Evolutionary conservation across 1,140 invertebrate species (phyloP).

Genomic region (Lasaia peninsularis): DNA sequence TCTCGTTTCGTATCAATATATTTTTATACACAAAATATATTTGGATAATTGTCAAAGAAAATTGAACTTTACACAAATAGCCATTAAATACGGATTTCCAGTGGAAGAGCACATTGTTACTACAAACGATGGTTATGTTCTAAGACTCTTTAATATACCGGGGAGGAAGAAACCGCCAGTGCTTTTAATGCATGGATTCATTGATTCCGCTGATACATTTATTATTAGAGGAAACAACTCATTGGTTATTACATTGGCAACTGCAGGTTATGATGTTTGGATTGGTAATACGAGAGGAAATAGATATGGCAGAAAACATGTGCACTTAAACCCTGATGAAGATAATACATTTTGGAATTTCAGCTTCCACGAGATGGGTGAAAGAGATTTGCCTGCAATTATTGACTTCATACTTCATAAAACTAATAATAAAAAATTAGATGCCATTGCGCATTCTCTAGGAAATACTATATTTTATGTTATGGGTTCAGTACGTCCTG

Average conservation of each 20-base stretch:
- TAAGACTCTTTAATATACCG: conserved; percentile 81
- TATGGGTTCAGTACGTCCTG: conserved; percentile 78
- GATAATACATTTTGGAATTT: conserved; percentile 79
- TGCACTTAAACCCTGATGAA: conserved; percentile 56
- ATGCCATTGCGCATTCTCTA: conserved; percentile 68
- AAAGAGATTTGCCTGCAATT: conserved; percentile 81
- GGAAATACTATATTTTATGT: conserved; percentile 81
- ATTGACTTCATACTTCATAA: conserved; percentile 79
- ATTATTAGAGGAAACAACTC: conserved; percentile 75
- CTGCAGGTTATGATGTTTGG: conserved; percentile 83
- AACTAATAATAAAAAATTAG: conserved; percentile 66
- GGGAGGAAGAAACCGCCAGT: conserved; percentile 53
- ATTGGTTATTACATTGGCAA: conserved; percentile 55
- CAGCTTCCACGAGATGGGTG: conserved; percentile 79
- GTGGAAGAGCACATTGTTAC: conserved; percentile 71
- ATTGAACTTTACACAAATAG: background rate
- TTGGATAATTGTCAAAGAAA: background rate
- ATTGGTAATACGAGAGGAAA: conserved; percentile 83
- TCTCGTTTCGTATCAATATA: background rate
- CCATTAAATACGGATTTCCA: conserved; percentile 63
- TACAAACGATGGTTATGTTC: conserved; percentile 83
- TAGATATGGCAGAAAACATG: conserved; percentile 80
- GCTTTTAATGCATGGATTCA: conserved; percentile 85
- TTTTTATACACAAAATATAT: background rate
- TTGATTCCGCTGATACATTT: conserved; percentile 82